Base-by-base conservation (phyloP, 2,113 vertebrate genomes). In the Periophthalmodon schlosseri region DNA sequence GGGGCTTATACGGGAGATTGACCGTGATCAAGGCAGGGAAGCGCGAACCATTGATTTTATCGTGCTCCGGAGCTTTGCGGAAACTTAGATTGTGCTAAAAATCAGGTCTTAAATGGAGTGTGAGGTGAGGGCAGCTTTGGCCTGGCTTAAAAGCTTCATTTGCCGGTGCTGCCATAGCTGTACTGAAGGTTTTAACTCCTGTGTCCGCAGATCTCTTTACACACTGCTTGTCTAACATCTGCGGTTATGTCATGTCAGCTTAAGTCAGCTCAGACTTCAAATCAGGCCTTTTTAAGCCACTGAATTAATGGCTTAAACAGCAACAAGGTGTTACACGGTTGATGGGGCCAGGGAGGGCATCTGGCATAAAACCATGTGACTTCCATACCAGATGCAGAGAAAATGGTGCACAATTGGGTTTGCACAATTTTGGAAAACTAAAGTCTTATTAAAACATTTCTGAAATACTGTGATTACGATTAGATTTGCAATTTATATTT, bases 141-240 rank as follows among this genome's bases (percentile, higher is more conserved):
- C 72, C 50, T 65, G 73, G 73, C 81, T 87, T 83, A 10, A 86
- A 81, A 89, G 79, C 86, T 88, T 84, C 5, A 86, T 90, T 79
- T 78, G 73, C 74, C 75, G 54, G 74, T 61, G 79, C 71, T 74
- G 61, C 65, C 15, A 18, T n/a, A 10, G 69, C 60, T 57, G 49
- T 54, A 77, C 73, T 52, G 70, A 86, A 76, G 63, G 68, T 80
- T 78, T 88, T 80, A 68, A 76, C 78, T 71, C 12, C 70, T 79
- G 70, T 8, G 71, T 76, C 39, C 10, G 70, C n/a, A 20, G 80
- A 75, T 79, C 73, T 84, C 69, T 72, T 76, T 78, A 85, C 78
- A 72, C 72, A 64, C 14, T 61, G 18, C 74, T 72, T 84, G 74
- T 86, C 72, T 81, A 71, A 82, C 80, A 79, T 75, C 61, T 54